Evolutionary conservation across 2,113 vertebrate species (phyloP), one percentile per base, ranked within the genome.

Genomic region (human): DNA sequence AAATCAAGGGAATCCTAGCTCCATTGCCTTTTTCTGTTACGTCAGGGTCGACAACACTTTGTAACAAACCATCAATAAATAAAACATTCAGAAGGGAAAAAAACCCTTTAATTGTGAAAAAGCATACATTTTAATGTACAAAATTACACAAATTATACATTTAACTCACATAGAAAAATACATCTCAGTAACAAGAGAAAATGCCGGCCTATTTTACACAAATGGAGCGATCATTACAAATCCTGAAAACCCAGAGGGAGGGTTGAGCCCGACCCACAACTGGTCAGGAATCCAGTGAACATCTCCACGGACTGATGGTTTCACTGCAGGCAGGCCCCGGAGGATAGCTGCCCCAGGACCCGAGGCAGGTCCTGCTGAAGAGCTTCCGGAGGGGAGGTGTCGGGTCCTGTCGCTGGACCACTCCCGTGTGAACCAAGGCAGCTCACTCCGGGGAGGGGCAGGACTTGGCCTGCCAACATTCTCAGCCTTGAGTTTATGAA

Each of bases 61-160:
- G 66, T 79, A 88, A 45, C 14, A n/a, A 88, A 90, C 79, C 88
- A 81, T 61, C 92, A 97, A 82, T 50, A 66, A 93, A 72, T 80
- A 75, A 97, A 95, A 95, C 66, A 30, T 94, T 92, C 94, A 75
- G 85, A 92, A 85, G 73, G 57, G 45, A 11, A 72, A 61, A 61
- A 91, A 97, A 64, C 82, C 59, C 90, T 98, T 98, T 98, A 98
- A 98, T 98, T 98, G 72, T 98, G 98, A 98, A 99, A 99, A 99
- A 98, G 97, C 97, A 98, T 98, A 98, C 98, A 94, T 98, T 98
- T 97, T 98, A 98, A 98, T 98, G 97, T 98, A 98, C 98, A 99
- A 99, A 99, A 98, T 98, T 98, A 98, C 98, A 99, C 98, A 99
- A 99, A 98, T 98, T 98, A 98, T 98, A 98, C 98, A 98, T 99